Percentiles rank a stretch among this genome's conserved stretches.
phyloP scores from a whole-genome alignment of 2,888 invertebrate species.

The Sturmia bella region DNA sequence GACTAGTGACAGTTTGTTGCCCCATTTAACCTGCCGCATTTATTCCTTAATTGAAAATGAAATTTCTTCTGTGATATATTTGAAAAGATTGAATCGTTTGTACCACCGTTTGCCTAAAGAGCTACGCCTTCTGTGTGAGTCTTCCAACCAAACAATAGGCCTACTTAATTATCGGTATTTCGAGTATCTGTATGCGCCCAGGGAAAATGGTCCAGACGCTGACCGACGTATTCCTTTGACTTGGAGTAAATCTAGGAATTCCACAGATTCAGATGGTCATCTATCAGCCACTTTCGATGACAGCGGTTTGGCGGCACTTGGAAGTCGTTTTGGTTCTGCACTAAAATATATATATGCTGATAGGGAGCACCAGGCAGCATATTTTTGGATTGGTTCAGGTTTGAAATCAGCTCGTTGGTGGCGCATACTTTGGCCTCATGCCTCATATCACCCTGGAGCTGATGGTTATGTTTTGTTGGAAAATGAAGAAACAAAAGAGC shows the following conservation, averaged over 20 bases:
- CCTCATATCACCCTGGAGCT: not conserved
- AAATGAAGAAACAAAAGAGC: slow-evolving; percentile 29
- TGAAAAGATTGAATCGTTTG: not conserved
- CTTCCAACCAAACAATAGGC: slow-evolving; percentile 9
- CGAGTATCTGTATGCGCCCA: slow-evolving; percentile 70
- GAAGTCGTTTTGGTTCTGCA: slow-evolving; percentile 47
- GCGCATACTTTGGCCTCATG: slow-evolving; percentile 51
- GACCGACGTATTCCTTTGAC: slow-evolving; percentile 64
- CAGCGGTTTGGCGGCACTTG: slow-evolving; percentile 53
- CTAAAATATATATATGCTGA: slow-evolving; percentile 61
- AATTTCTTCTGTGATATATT: not conserved
- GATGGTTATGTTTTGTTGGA: slow-evolving; percentile 24
- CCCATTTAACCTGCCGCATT: slow-evolving; percentile 31
- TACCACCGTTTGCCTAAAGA: slow-evolving; percentile 41
- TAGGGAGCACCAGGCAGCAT: slow-evolving; percentile 35
- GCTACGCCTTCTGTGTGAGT: slow-evolving; percentile 44
- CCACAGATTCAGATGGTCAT: slow-evolving; percentile 68
- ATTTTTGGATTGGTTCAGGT: slow-evolving; percentile 65
- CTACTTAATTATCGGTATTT: slow-evolving; percentile 59
- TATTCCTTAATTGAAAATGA: not conserved
- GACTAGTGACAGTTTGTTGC: not conserved
- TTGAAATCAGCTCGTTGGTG: slow-evolving; percentile 60
- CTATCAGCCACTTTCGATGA: slow-evolving; percentile 17
- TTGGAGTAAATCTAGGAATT: slow-evolving; percentile 66
- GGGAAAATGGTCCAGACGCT: slow-evolving; percentile 66